phyloP scores from a whole-genome alignment of 1,140 invertebrate genomes.

The Piezodorus guildinii region DNA sequence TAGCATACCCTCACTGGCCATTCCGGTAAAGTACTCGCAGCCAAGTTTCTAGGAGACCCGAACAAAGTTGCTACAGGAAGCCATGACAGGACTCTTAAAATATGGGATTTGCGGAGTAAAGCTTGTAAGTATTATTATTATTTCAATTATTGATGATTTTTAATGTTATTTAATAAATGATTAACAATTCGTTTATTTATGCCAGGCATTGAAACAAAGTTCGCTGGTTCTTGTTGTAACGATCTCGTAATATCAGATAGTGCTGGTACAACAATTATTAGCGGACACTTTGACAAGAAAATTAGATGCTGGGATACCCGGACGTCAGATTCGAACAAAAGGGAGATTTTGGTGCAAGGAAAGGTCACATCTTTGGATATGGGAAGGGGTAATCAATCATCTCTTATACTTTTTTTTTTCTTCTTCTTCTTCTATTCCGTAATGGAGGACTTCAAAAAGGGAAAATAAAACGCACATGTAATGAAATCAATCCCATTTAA shows the following conservation, averaged over 20 bases:
- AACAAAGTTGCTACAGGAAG: constrained; percentile 85
- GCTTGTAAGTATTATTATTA: constrained; percentile 65
- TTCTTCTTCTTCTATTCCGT: no score
- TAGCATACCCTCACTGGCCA: constrained; percentile 91
- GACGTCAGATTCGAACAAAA: constrained; percentile 55
- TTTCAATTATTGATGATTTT: background rate
- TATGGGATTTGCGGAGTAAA: constrained; percentile 88
- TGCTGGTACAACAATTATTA: constrained; percentile 84
- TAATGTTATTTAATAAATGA: background rate
- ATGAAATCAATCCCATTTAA: no score
- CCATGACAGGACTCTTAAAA: constrained; percentile 90
- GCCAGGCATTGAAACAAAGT: constrained; percentile 86
- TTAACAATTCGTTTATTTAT: constrained; percentile 20
- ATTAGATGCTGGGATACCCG: constrained; percentile 94
- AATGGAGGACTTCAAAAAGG: no score
- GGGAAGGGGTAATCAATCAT: constrained; percentile 54
- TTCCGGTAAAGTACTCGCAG: constrained; percentile 87
- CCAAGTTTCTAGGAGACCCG: constrained; percentile 80
- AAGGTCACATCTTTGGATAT: constrained; percentile 92
- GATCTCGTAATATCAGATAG: constrained; percentile 83
- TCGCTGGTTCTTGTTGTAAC: constrained; percentile 92
- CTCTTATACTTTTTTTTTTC: no score
- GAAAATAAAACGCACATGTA: no score
- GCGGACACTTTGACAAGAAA: constrained; percentile 93
- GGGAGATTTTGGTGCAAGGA: constrained; percentile 78